Percentiles rank a stretch among this genome's conserved stretches.
Evolutionary conservation across 2,888 invertebrate species (phyloP).

Genomic region (Drosophila algonquin): DNA sequence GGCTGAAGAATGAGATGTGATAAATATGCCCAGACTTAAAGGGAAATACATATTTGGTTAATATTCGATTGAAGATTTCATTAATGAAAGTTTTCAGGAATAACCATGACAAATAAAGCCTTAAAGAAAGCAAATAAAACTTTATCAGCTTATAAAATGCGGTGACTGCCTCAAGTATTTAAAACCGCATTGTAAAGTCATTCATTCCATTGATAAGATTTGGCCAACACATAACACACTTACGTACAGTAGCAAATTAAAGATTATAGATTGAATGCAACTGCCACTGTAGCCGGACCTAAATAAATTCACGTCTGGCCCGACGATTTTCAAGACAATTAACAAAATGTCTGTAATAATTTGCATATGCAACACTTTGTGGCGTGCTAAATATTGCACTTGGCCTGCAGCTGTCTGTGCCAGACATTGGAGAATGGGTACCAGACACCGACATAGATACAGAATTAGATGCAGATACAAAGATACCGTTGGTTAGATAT

Average conservation of each 20-base stretch:
- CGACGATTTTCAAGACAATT: constrained; percentile 48
- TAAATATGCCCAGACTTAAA: neutral
- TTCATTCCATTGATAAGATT: neutral
- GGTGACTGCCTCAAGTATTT: neutral
- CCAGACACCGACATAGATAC: constrained; percentile 6
- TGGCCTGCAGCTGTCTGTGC: constrained; percentile 41
- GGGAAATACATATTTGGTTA: too few relatives aligned
- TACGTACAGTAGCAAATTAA: neutral
- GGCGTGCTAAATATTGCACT: constrained; percentile 43
- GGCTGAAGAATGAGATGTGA: neutral
- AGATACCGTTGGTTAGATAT: constrained; percentile 21
- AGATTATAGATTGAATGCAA: too few relatives aligned
- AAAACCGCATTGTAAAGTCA: neutral
- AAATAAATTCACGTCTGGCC: constrained; percentile 5
- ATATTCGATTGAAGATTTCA: neutral
- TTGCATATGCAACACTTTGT: constrained; percentile 57
- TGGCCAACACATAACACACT: neutral
- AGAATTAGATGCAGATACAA: constrained; percentile 19
- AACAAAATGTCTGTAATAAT: constrained; percentile 53
- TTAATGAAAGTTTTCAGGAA: neutral
- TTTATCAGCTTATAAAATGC: neutral
- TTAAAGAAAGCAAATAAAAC: neutral
- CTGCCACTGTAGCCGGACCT: neutral
- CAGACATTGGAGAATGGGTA: constrained; percentile 6
- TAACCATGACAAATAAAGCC: neutral